Evolutionary conservation across 1,140 invertebrate species (phyloP), one percentile per base, ranked within the genome.

Genomic region (Drosophila cardini): DNA sequence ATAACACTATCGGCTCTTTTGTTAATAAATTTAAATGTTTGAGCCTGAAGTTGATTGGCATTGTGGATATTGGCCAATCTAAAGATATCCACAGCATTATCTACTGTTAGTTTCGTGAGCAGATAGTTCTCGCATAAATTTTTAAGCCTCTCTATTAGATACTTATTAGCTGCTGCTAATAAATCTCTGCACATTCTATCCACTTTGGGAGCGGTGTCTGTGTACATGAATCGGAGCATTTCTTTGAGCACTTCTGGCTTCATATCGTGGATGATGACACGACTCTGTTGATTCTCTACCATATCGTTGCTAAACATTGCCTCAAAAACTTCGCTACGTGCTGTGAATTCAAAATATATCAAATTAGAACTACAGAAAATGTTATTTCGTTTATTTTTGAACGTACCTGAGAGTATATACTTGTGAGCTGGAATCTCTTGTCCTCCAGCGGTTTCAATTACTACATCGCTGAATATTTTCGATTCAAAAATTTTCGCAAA

Each of bases 401-500:
- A 4, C 21, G 21, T 21, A 56, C 53, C 53, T 21, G 53, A 40
- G 7, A 63, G 21, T 18, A 63, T 63, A 34, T 16, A 38, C 48
- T 63, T 63, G 13, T 63, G 61, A 10, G 45, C 45, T 36, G 9
- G 18, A 0, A 48, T 36, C 18, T 52, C 34, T 10, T 40, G 13
- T 6, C 48, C 48, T 7, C 8, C 13, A 3, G 32, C 26, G 2
- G 13, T 18, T 7, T 26, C 10, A 6, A 70, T n/a, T 21, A 5
- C 15, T 10, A 70, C 43, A 38, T 70, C 67, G 26, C 55, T 46
- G 32, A 48, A 70, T 8, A 40, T 48, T 10, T 34, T 3, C n/a
- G 52, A 52, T 1, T 67, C 10, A n/a, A 70, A 70, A 1, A 70
- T 13, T 4, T 58, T 70, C 1, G 9, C 56, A 4, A 67, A 70